Evolutionary conservation across 2,888 invertebrate genomes (phyloP), one percentile per base, ranked within the genome.

Genomic region (Drosophila pullipes): DNA sequence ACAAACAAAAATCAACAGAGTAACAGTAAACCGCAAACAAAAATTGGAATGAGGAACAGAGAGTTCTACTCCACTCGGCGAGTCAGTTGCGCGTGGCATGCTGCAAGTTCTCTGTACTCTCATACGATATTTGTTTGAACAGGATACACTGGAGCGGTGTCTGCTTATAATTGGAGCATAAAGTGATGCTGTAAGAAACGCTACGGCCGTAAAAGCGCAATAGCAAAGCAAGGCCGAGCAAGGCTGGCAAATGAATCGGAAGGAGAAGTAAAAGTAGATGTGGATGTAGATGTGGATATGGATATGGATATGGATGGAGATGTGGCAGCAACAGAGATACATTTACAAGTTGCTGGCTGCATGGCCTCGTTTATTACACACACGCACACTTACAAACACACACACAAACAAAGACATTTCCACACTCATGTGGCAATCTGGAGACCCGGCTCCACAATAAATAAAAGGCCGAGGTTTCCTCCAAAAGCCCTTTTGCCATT

Each of bases 111-210:
- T 44, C 71, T 68, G 67, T 49, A 63, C 30, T 18, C 52, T 80
- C 16, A 28, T 59, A 41, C 61, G 54, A 44, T 41, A 50, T 76
- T 79, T 78, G 74, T 83, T 85, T 83, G 81, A 86, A 81, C 86
- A 81, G 86, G 86, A 84, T 77, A 89, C 71, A 70, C 87, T 84
- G 68, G 59, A 85, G 81, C 63, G 65, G 55, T 83, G 76, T 73
- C 71, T 81, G 85, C 72, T 85, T 90, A 88, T 86, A 86, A 90
- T 86, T 86, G 85, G 86, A 90, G 81, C 90, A 90, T 90, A 90
- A 88, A 86, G 72, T 67, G 86, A 74, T 74, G 80, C 88, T 75
- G 76, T 78, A 90, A 83, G 89, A 88, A 81, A 74, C 62, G 76
- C 72, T 72, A 69, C 60, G 70, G 65, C 82, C 57, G 63, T 81